Percentiles rank a stretch among this genome's conserved stretches.
Conservation (phyloP, 2,797 vertebrate species). For the Graptemys geographica region DNA sequence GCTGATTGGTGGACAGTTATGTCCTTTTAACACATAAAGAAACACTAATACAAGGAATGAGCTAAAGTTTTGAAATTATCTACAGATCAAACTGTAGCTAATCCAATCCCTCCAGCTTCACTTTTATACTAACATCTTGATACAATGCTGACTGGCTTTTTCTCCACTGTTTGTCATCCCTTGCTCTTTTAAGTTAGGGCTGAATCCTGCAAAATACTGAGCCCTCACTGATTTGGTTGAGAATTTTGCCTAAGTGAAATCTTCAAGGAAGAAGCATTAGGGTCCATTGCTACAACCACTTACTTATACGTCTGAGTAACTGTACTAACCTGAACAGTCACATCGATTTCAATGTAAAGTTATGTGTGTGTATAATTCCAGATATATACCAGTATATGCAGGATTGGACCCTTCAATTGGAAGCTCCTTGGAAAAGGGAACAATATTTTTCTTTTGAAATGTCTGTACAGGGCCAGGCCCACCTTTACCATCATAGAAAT, state of each 20-base stretch:
- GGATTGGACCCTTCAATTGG: not conserved
- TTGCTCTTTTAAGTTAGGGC: not conserved
- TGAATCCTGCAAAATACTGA: not conserved
- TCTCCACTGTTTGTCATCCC: not conserved
- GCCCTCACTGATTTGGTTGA: not conserved
- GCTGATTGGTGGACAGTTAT: not conserved
- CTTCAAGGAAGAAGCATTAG: not conserved
- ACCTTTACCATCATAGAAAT: not conserved
- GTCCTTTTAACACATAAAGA: not conserved
- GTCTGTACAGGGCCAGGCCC: not conserved
- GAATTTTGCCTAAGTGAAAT: constrained; percentile 6
- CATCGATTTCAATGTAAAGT: not conserved
- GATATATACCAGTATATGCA: not conserved
- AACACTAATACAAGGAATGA: not conserved
- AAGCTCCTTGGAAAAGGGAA: not conserved
- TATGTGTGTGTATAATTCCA: not conserved
- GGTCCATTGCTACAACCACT: not conserved
- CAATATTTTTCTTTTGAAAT: not conserved
- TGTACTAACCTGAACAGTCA: not conserved
- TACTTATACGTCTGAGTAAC: not conserved
- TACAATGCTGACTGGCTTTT: not conserved
- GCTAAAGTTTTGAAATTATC: not conserved
- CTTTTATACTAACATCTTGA: not conserved
- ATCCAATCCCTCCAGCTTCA: not conserved
- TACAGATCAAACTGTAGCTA: not conserved